Conservation (phyloP, 2,113 vertebrate genomes). For the Sander lucioperca region DNA sequence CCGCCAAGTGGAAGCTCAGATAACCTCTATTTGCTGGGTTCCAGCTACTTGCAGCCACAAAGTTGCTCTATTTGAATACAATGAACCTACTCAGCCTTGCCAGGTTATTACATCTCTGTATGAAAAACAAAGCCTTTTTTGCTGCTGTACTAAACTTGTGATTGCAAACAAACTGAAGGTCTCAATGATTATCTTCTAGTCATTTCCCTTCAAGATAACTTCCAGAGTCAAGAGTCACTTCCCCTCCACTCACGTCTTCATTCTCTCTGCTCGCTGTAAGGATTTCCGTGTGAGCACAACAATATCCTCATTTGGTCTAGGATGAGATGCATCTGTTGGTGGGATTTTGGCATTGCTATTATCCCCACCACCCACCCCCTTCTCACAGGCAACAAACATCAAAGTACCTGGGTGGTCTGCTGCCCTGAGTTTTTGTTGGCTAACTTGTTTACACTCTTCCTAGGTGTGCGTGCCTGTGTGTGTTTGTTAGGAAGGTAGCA, state of each 20-base stretch:
- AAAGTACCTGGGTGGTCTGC: slow-evolving; percentile 77
- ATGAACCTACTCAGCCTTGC: slow-evolving; percentile 47
- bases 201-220: slow-evolving; percentile 74
- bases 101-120: slow-evolving; percentile 29
- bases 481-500: slow-evolving; percentile 68
- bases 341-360: slow-evolving; percentile 54
- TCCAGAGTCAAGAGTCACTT: slow-evolving; percentile 70
- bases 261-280: slow-evolving; percentile 62
- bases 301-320: slow-evolving; percentile 80
- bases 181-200: slow-evolving; percentile 29
- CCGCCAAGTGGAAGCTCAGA: slow-evolving; percentile 59
- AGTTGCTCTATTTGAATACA: slow-evolving; percentile 56
- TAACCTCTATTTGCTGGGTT: slow-evolving; percentile 43
- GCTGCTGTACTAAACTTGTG: slow-evolving; percentile 13
- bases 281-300: slow-evolving; percentile 76
- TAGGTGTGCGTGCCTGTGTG: slow-evolving; percentile 55
- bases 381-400: slow-evolving; percentile 66
- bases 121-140: slow-evolving; percentile 15
- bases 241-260: slow-evolving; percentile 61
- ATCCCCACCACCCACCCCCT: slow-evolving; percentile 31
- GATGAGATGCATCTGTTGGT: slow-evolving; percentile 69
- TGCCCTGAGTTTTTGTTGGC: slow-evolving; percentile 47
- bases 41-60: slow-evolving; percentile 31
- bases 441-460: slow-evolving; percentile 64
- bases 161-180: slow-evolving; percentile 39